Evolutionary conservation across 2,888 invertebrate genomes (phyloP).

Genomic region (Ceriagrion tenellum): DNA sequence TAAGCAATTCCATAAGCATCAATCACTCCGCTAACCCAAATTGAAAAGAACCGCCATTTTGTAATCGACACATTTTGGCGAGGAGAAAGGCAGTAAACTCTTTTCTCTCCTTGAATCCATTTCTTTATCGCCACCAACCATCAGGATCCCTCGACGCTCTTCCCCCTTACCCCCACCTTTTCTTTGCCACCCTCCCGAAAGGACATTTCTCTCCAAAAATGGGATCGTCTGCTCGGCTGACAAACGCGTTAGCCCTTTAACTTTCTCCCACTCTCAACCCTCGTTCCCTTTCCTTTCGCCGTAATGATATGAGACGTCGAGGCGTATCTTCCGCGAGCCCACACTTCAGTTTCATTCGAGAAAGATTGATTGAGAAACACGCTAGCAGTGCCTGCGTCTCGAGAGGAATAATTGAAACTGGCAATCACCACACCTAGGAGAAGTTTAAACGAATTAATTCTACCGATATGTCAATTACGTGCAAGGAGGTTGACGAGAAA

Average conservation of each 20-base stretch:
- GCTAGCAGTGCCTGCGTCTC: not conserved
- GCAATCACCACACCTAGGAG: not conserved
- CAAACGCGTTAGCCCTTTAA: not conserved
- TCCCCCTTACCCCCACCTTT: not conserved
- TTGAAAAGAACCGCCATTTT: constrained; percentile 52
- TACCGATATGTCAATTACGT: not conserved
- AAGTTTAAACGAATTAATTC: not conserved
- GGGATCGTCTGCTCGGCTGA: constrained; percentile 5
- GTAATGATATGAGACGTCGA: not conserved
- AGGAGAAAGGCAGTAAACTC: constrained; percentile 14
- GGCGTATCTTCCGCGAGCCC: not conserved
- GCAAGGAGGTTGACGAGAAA: too few species aligned
- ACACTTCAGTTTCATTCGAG: not conserved
- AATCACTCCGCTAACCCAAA: constrained; percentile 27
- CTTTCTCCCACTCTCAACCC: not conserved
- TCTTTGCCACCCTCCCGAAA: not conserved
- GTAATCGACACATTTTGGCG: constrained; percentile 58
- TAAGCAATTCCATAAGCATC: constrained; percentile 50
- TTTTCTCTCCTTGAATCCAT: not conserved
- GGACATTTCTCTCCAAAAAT: not conserved
- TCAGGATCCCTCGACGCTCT: not conserved
- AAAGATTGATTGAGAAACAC: not conserved
- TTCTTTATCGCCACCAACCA: not conserved
- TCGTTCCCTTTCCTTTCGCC: not conserved
- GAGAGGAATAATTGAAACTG: not conserved